Evolutionary conservation across 2,113 vertebrate species (phyloP), one percentile per base, ranked within the genome.

Genomic region (Phalacrocorax pelagicus): DNA sequence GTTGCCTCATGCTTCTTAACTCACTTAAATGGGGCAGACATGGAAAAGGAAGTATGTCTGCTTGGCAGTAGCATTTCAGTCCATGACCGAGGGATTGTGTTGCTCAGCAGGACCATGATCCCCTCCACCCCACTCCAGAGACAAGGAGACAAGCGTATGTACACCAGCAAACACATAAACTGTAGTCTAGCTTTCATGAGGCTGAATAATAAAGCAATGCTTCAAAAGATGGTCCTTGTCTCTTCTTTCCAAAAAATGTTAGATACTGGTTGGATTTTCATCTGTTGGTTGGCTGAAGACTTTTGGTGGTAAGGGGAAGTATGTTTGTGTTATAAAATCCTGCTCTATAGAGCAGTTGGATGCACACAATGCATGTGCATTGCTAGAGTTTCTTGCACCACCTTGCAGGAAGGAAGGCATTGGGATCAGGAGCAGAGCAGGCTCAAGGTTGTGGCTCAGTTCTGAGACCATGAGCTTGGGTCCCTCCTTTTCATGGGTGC

Each of bases 291-390:
- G 57, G 21, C 40, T 77, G 46, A 51, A 26, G 23, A 1, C 15
- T 73, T 3, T 15, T 52, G 5, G 12, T 11, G 1, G 2, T 32
- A 3, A 7, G 2, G 11, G 2, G 27, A 70, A 62, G 4, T 40
- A 30, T 44, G 12, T 15, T 54, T 46, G 2, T 47, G 20, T 18
- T 88, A 34, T 61, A 46, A 88, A 81, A 26, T 38, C 24, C 12
- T 62, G 9, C 18, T 46, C 11, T 69, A 1, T 12, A 13, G 34
- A 88, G 30, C 44, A 59, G 26, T 3, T 65, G 36, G 36, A 26
- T 29, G 8, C 38, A 71, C 6, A 81, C 22, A 19, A 63, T 1
- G 11, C 42, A 18, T 52, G 15, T 34, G 19, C 2, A 3, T 20
- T 30, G 2, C 5, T 78, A 24, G 70, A 51, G 40, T 63, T 81